Percentiles rank a stretch among this genome's conserved stretches.
These are phyloP conservation scores for Scaptodrosophila latifasciaeformis DNA, from an alignment of 2,888 invertebrate species.

Conservation along the genomic window DNA sequence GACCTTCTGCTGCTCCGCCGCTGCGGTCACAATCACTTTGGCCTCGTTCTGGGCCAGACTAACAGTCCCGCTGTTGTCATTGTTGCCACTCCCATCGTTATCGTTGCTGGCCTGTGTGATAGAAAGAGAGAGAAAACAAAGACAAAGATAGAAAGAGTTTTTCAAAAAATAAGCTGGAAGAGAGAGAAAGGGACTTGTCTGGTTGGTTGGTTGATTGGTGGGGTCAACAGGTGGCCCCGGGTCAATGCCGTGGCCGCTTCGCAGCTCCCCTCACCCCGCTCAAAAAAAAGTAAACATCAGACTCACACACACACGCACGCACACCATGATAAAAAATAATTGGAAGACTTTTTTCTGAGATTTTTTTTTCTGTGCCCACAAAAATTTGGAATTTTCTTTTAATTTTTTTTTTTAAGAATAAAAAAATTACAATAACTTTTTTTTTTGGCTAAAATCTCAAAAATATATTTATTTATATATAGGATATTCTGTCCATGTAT, in stretches of 20 bases:
- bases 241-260: too few species aligned
- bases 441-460: constrained; percentile 6
- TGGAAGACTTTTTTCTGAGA: constrained; percentile 21
- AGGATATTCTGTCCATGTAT: too few species aligned
- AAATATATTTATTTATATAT: too few species aligned
- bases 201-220: not conserved
- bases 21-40: constrained; percentile 62
- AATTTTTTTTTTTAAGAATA: constrained; percentile 3
- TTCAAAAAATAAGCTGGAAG: too few species aligned
- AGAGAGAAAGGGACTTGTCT: constrained; percentile 3
- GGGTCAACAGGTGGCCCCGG: not conserved
- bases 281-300: not conserved
- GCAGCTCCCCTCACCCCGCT: not conserved
- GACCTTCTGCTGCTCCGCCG: constrained; percentile 48
- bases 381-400: not conserved
- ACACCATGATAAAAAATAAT: constrained; percentile 13
- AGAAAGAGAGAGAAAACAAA: not conserved
- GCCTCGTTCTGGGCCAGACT: constrained; percentile 62
- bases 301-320: not conserved
- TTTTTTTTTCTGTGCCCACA: constrained; percentile 15
- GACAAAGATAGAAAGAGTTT: constrained; percentile 2
- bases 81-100: constrained; percentile 30
- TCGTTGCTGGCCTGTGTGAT: constrained; percentile 32
- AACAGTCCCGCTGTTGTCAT: constrained; percentile 71
- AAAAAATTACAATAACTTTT: too few species aligned